Evolutionary conservation across 2,797 vertebrate species (phyloP).

Genomic region (Falco peregrinus): DNA sequence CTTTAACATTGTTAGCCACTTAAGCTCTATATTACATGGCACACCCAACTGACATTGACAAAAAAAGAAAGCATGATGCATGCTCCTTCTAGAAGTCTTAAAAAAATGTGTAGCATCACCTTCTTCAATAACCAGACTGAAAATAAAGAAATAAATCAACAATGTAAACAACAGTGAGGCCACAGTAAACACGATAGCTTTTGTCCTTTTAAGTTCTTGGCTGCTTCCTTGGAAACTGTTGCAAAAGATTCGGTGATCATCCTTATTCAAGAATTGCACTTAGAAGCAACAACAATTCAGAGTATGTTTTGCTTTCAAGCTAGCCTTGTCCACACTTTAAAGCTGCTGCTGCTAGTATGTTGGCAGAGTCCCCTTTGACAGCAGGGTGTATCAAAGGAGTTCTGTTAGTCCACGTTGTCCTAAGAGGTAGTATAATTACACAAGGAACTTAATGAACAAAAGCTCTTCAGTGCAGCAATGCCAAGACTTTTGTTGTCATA

Average conservation of each 20-base stretch:
- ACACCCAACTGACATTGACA: not conserved
- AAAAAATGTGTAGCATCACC: not conserved
- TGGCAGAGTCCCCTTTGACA: not conserved
- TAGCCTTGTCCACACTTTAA: not conserved
- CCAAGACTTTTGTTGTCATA: not conserved
- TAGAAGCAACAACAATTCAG: not conserved
- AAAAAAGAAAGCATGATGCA: not conserved
- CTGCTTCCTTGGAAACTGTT: not conserved
- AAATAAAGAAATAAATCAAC: not conserved
- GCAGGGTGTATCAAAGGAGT: not conserved
- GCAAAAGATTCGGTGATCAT: not conserved
- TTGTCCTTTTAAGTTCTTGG: not conserved
- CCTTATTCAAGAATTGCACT: not conserved
- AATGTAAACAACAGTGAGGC: not conserved
- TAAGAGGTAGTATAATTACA: not conserved
- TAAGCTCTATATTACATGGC: accelerated
- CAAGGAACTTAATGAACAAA: not conserved
- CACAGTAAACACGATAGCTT: not conserved
- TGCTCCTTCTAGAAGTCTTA: not conserved
- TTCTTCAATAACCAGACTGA: not conserved
- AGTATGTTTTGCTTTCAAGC: not conserved
- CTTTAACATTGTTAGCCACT: not conserved
- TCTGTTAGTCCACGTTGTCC: not conserved
- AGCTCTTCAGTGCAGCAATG: not conserved
- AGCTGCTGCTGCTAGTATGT: not conserved